These are phyloP conservation scores for Amaurobius ferox DNA, from an alignment of 2,888 invertebrate genomes.

Conservation along the genomic window DNA sequence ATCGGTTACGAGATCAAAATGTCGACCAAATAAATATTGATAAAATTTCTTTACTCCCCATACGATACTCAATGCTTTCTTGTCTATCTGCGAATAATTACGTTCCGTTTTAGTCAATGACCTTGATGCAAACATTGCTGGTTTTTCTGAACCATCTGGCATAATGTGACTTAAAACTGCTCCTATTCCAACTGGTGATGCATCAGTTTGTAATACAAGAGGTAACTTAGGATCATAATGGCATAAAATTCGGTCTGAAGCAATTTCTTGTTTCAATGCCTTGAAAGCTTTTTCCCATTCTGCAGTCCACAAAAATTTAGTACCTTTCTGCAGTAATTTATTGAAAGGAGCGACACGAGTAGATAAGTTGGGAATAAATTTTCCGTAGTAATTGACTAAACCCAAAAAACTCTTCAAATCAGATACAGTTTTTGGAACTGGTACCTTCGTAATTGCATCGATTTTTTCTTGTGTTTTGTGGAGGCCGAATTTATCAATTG, in stretches of 20 bases:
- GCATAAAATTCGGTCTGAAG: slow-evolving; percentile 69
- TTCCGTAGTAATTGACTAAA: slow-evolving; percentile 44
- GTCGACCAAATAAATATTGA: slow-evolving; percentile 64
- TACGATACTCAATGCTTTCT: slow-evolving; percentile 76
- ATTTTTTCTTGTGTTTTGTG: slow-evolving; percentile 50
- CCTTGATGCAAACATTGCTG: slow-evolving; percentile 78
- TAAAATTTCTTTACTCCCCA: slow-evolving; percentile 76
- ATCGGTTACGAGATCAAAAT: slow-evolving; percentile 54
- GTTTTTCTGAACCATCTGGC: slow-evolving; percentile 76
- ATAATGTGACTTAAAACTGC: slow-evolving; percentile 76
- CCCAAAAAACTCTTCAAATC: slow-evolving; percentile 48
- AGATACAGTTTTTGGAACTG: slow-evolving; percentile 46
- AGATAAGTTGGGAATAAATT: slow-evolving; percentile 47
- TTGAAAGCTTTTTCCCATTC: slow-evolving; percentile 39
- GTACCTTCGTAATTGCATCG: slow-evolving; percentile 41
- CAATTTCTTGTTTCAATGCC: slow-evolving; percentile 37
- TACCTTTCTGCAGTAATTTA: slow-evolving; percentile 38
- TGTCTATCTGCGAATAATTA: slow-evolving; percentile 77
- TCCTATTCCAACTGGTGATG: slow-evolving; percentile 76
- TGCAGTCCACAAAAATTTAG: slow-evolving; percentile 41
- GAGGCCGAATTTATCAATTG: slow-evolving; percentile 45
- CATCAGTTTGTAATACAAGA: slow-evolving; percentile 75
- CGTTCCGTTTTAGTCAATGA: slow-evolving; percentile 75
- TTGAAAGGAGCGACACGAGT: slow-evolving; percentile 41
- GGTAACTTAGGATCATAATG: slow-evolving; percentile 75